These are phyloP conservation scores for Contarinia nasturtii DNA, from an alignment of 1,140 invertebrate species.

Conservation along the genomic window DNA sequence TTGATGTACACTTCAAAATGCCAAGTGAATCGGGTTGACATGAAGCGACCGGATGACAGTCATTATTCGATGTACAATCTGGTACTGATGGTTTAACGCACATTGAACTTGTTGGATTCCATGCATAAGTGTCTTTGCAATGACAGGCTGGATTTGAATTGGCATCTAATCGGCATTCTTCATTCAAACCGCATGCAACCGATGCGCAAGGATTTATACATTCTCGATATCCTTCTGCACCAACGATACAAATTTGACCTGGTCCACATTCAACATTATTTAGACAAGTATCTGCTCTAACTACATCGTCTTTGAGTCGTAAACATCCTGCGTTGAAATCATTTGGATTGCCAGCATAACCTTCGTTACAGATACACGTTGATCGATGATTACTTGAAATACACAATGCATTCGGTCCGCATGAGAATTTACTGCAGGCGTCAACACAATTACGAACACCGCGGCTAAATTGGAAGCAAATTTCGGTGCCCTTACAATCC, in stretches of 20 bases:
- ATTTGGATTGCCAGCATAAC: slow-evolving; percentile 57
- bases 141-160: slow-evolving; percentile 48
- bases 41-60: slow-evolving; percentile 45
- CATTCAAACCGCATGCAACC: slow-evolving; percentile 60
- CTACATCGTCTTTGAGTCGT: slow-evolving; percentile 35
- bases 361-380: slow-evolving; percentile 64
- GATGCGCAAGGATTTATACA: slow-evolving; percentile 61
- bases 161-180: slow-evolving; percentile 49
- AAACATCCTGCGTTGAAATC: slow-evolving; percentile 51
- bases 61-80: slow-evolving; percentile 48
- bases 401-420: slow-evolving; percentile 76
- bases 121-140: slow-evolving; percentile 53
- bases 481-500: slow-evolving; percentile 61
- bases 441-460: slow-evolving; percentile 63
- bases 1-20: slow-evolving; percentile 58
- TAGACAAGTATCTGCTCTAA: slow-evolving; percentile 36
- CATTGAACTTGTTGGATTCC: slow-evolving; percentile 58
- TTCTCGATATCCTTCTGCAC: slow-evolving; percentile 35
- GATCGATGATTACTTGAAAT: slow-evolving; percentile 63
- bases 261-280: slow-evolving; percentile 48
- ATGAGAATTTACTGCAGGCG: slow-evolving; percentile 68
- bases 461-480: slow-evolving; percentile 65
- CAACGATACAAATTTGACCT: slow-evolving; percentile 35
- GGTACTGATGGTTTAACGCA: slow-evolving; percentile 74
- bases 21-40: slow-evolving; percentile 68